These are phyloP conservation scores for Meteorus colon DNA, from an alignment of 2,888 invertebrate genomes.

Conservation along the genomic window DNA sequence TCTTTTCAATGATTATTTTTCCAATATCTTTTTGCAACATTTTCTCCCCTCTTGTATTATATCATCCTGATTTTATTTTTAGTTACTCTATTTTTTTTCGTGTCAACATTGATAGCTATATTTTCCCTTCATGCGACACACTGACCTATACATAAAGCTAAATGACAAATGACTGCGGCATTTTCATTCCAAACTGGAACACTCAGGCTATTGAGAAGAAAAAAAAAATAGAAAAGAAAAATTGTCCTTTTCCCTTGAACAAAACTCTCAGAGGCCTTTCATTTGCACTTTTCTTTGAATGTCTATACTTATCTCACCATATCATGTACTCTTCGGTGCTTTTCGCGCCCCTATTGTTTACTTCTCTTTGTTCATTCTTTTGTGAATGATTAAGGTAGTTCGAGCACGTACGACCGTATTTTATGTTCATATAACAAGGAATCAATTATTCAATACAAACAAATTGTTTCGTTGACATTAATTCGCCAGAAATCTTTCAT, in stretches of 20 bases:
- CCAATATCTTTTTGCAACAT: background rate
- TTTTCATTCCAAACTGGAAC: constrained; percentile 10
- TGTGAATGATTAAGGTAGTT: no score
- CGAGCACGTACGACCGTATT: no score
- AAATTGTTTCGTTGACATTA: no score
- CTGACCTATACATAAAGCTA: background rate
- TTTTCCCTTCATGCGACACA: background rate
- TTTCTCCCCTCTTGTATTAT: no score
- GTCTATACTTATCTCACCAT: background rate
- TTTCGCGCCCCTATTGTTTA: no score
- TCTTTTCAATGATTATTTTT: background rate
- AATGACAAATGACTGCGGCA: constrained; percentile 30
- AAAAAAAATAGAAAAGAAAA: background rate
- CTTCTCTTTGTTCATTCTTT: no score
- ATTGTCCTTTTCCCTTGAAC: constrained; percentile 1
- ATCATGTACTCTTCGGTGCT: no score
- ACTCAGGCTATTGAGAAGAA: background rate
- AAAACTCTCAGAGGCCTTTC: background rate
- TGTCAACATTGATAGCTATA: background rate
- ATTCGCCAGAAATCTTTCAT: no score
- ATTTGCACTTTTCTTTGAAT: constrained; percentile 6
- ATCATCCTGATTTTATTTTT: background rate
- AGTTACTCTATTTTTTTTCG: background rate
- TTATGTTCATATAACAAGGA: no score
- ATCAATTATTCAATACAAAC: no score